phyloP scores from a whole-genome alignment of 2,797 vertebrate species.

The Onychomys torridus region DNA sequence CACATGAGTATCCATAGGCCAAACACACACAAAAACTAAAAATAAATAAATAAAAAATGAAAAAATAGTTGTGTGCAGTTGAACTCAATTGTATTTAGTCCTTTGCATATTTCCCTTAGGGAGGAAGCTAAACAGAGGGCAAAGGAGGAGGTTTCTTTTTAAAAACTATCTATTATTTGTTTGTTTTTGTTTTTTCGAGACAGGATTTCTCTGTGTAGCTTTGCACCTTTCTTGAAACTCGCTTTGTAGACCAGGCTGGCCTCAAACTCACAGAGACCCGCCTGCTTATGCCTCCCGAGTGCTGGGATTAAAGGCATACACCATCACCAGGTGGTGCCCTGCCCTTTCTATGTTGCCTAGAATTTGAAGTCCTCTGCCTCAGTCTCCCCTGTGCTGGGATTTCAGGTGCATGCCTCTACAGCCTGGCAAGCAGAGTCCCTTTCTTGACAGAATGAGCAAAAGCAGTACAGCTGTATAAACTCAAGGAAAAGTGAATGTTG shows the following conservation, averaged over 20 bases:
- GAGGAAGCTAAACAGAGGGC: not conserved
- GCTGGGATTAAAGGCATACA: no score
- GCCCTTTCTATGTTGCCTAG: not conserved
- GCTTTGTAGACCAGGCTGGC: no score
- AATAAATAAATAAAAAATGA: not conserved
- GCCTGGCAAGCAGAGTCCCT: not conserved
- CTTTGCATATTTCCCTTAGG: not conserved
- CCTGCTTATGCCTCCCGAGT: no score
- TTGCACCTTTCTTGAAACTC: no score
- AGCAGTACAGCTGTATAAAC: slow-evolving; percentile 24
- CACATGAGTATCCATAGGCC: no score
- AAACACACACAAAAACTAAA: not conserved
- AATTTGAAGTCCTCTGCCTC: no score
- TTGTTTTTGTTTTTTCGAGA: not conserved
- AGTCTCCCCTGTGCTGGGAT: not conserved
- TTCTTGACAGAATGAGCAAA: not conserved
- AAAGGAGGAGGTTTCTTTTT: slow-evolving; percentile 5
- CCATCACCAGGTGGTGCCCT: no score
- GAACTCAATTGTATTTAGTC: slow-evolving; percentile 20
- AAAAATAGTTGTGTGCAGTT: slow-evolving; percentile 2
- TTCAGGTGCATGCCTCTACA: not conserved
- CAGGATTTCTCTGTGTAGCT: no score
- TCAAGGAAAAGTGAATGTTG: slow-evolving; percentile 33
- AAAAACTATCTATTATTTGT: not conserved
- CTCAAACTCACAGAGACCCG: no score